Conservation (phyloP, 2,888 invertebrate genomes). For the Eucriotettix oculatus region DNA sequence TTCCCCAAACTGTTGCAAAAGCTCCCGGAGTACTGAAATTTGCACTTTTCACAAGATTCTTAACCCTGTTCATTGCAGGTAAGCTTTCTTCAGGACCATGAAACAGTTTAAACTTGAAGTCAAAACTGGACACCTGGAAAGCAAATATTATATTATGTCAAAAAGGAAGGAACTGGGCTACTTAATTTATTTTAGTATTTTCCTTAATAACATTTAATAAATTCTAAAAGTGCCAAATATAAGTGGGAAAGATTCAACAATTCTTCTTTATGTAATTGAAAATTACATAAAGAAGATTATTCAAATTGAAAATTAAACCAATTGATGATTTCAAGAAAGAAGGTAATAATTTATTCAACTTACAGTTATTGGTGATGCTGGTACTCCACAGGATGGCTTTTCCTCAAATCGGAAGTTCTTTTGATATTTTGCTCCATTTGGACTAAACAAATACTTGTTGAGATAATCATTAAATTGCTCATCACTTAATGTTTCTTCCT, state of each 20-base stretch:
- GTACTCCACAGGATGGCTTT: conserved; percentile 42
- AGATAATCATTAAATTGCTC: conserved; percentile 42
- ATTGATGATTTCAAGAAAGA: no score
- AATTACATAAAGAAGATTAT: no score
- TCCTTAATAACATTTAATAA: not conserved
- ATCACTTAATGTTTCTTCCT: conserved; percentile 25
- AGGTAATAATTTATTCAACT: conserved; percentile 1
- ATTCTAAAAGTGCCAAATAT: no score
- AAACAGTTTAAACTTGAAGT: conserved; percentile 37
- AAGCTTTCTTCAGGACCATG: conserved; percentile 47
- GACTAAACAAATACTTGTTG: conserved; percentile 53
- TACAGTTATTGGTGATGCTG: conserved; percentile 38
- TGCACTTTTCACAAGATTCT: conserved; percentile 34
- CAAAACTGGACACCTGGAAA: conserved; percentile 37
- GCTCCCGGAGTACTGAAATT: conserved; percentile 43
- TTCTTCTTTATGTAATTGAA: no score
- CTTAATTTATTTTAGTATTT: not conserved
- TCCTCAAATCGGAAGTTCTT: conserved; percentile 45
- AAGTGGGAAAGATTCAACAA: no score
- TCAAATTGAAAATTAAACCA: no score
- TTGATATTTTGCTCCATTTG: conserved; percentile 48
- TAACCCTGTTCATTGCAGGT: conserved; percentile 53
- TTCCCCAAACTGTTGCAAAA: conserved; percentile 52
- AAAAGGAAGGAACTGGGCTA: no score
- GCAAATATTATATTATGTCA: not conserved